Conservation (phyloP, 2,888 invertebrate species). For the Autographa gamma region DNA sequence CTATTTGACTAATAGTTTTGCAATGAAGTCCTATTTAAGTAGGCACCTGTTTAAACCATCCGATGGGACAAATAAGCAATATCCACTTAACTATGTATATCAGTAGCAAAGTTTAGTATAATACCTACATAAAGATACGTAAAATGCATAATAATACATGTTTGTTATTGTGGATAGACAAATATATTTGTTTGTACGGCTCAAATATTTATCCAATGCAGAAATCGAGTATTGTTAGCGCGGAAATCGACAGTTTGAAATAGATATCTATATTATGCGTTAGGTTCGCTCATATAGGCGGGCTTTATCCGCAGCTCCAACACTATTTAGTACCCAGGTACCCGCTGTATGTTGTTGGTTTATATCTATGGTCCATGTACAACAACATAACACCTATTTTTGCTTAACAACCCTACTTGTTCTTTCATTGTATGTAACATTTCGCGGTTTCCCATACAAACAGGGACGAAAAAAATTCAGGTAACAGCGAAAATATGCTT, state of each 20-base stretch:
- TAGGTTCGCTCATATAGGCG: background rate
- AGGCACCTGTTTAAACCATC: too few relatives aligned
- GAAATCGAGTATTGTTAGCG: constrained; percentile 2
- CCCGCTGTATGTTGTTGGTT: background rate
- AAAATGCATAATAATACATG: background rate
- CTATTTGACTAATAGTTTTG: too few relatives aligned
- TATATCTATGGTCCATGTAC: background rate
- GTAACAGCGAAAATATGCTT: constrained; percentile 30
- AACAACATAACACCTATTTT: constrained; percentile 12
- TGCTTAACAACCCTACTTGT: constrained; percentile 15
- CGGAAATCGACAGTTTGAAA: background rate
- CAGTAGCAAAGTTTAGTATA: too few relatives aligned
- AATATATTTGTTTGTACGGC: background rate
- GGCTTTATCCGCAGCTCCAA: background rate
- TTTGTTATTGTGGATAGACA: background rate
- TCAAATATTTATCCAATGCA: background rate
- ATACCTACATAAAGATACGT: too few relatives aligned
- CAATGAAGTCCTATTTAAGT: too few relatives aligned
- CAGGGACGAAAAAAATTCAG: constrained; percentile 28
- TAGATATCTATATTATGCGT: background rate
- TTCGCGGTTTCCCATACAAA: constrained; percentile 25
- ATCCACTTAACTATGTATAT: too few relatives aligned
- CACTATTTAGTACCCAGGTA: background rate
- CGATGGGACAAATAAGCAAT: too few relatives aligned
- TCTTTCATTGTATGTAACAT: constrained; percentile 28